Conservation (phyloP, 2,888 invertebrate genomes). For the Drosophila austrosaltans region DNA sequence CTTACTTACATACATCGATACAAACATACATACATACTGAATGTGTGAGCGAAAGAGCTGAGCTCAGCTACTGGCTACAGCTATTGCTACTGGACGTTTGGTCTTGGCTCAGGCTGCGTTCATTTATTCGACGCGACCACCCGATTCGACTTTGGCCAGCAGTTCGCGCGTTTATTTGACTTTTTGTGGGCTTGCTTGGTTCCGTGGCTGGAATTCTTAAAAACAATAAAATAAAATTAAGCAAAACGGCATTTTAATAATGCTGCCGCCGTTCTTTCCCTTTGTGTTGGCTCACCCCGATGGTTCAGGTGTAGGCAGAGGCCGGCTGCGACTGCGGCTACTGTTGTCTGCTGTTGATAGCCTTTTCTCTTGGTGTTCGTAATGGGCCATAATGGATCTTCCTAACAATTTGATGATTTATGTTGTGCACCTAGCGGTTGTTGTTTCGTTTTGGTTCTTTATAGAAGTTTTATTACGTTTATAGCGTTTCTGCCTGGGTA, state of each 20-base stretch:
- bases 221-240: constrained; percentile 80
- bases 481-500: constrained; percentile 61
- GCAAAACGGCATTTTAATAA: constrained; percentile 80
- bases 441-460: constrained; percentile 67
- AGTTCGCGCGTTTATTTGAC: constrained; percentile 60
- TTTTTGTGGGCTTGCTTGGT: constrained; percentile 55
- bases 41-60: constrained; percentile 54
- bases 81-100: constrained; percentile 51
- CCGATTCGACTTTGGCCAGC: constrained; percentile 55
- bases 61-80: constrained; percentile 41
- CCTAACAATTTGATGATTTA: constrained; percentile 81
- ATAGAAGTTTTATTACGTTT: constrained; percentile 69
- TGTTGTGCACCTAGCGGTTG: constrained; percentile 78
- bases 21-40: too few species aligned
- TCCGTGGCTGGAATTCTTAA: constrained; percentile 74
- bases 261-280: constrained; percentile 51
- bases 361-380: constrained; percentile 62
- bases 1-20: not conserved
- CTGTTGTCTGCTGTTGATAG: constrained; percentile 33
- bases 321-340: constrained; percentile 27
- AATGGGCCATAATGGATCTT: constrained; percentile 80
- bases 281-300: constrained; percentile 19
- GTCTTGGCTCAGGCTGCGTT: constrained; percentile 38
- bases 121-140: constrained; percentile 55
- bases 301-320: constrained; percentile 45